Conservation (phyloP, 1,140 invertebrate species). For the Mycetomoellerius zeteki region DNA sequence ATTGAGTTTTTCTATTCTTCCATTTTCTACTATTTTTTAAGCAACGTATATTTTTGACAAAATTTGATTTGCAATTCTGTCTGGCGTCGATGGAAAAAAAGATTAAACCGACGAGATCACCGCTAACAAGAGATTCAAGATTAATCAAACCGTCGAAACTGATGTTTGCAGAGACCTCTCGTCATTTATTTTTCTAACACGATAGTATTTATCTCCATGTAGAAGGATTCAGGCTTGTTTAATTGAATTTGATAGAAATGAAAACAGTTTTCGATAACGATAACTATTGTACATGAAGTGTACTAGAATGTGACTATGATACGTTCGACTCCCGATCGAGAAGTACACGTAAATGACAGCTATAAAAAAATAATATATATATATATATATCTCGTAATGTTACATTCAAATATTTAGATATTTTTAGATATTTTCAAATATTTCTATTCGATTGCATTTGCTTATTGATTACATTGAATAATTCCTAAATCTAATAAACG, state of each 20-base stretch:
- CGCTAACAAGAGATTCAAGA: constrained; percentile 53
- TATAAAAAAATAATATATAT: constrained; percentile 33
- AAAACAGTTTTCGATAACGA: constrained; percentile 55
- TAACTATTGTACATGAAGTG: constrained; percentile 4
- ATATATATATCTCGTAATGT: background rate
- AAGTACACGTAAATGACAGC: constrained; percentile 7
- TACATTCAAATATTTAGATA: background rate
- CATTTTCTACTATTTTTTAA: constrained; percentile 56
- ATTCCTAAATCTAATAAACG: background rate
- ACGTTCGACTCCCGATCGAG: background rate
- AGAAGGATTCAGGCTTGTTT: constrained; percentile 14
- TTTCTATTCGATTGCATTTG: background rate
- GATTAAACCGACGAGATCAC: constrained; percentile 45
- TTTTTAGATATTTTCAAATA: background rate
- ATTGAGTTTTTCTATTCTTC: constrained; percentile 52
- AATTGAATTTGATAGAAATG: constrained; percentile 53
- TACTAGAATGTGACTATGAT: constrained; percentile 29
- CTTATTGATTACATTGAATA: background rate
- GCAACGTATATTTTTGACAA: constrained; percentile 50
- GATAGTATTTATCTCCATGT: constrained; percentile 14
- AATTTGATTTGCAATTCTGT: constrained; percentile 50
- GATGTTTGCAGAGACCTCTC: constrained; percentile 47
- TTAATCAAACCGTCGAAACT: constrained; percentile 55
- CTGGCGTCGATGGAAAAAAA: constrained; percentile 17
- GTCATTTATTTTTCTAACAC: constrained; percentile 52